These are phyloP conservation scores for Knipowitschia caucasica DNA, from an alignment of 2,797 vertebrate genomes.

Conservation along the genomic window DNA sequence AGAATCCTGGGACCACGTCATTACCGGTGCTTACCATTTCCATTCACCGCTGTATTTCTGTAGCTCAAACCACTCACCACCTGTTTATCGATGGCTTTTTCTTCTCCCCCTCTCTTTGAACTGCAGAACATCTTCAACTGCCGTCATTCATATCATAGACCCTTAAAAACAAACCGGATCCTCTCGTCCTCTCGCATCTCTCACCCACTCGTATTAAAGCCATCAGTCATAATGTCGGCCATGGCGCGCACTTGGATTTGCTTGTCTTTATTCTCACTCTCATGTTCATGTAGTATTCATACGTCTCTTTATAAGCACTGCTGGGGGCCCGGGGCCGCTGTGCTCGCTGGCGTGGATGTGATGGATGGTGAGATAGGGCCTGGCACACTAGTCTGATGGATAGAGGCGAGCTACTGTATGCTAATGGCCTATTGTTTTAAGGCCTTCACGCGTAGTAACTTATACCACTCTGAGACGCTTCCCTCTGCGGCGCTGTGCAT, in stretches of 20 bases:
- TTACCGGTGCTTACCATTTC: too few relatives aligned
- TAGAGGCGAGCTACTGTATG: constrained; percentile 48
- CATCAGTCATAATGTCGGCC: constrained; percentile 47
- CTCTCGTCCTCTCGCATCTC: constrained; percentile 30
- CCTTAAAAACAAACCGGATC: constrained; percentile 32
- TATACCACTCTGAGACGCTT: constrained; percentile 49
- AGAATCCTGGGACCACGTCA: too few relatives aligned
- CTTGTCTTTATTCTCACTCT: constrained; percentile 38
- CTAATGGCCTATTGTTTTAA: constrained; percentile 68
- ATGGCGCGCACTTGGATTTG: constrained; percentile 39
- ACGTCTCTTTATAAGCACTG: constrained; percentile 52
- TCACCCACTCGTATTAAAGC: constrained; percentile 48
- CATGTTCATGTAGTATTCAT: constrained; percentile 47
- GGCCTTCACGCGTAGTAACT: constrained; percentile 48
- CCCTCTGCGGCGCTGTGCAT: constrained; percentile 46
- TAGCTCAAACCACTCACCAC: not conserved
- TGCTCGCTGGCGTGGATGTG: constrained; percentile 43
- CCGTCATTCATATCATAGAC: constrained; percentile 16
- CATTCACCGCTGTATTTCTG: not conserved
- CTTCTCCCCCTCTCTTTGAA: constrained; percentile 8
- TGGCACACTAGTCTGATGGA: constrained; percentile 53
- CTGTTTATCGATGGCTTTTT: not conserved
- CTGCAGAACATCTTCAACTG: constrained; percentile 14
- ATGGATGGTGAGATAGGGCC: constrained; percentile 57
- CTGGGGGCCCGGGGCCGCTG: constrained; percentile 29